Percentiles rank a stretch among this genome's conserved stretches.
Conservation (phyloP, 2,888 invertebrate species). For the Cryptocheilus praepositus region DNA sequence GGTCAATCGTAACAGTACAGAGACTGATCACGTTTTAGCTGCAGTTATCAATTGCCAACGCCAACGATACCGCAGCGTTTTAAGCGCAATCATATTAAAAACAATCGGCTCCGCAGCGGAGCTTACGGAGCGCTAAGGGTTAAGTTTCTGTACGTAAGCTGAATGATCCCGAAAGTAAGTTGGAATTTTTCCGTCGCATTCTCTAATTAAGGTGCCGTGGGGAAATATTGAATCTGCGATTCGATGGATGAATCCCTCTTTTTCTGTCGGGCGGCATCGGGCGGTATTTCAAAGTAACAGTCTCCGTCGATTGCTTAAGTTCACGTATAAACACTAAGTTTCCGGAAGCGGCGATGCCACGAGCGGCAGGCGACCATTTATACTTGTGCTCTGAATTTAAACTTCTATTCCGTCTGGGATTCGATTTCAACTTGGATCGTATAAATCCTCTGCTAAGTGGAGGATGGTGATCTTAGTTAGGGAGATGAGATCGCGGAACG, state of each 20-base stretch:
- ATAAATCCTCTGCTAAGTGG: slow-evolving; percentile 52
- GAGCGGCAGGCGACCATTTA: slow-evolving; percentile 36
- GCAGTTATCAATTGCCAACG: too few species aligned
- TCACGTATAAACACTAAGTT: slow-evolving; percentile 19
- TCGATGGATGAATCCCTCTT: not conserved
- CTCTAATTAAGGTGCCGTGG: not conserved
- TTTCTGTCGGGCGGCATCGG: too few species aligned
- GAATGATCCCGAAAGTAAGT: not conserved
- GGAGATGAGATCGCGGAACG: slow-evolving; percentile 39
- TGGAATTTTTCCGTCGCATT: not conserved
- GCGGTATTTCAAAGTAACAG: too few species aligned
- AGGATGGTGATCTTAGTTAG: slow-evolving; percentile 48
- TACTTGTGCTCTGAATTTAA: slow-evolving; percentile 45
- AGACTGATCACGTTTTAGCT: too few species aligned
- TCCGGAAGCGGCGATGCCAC: slow-evolving; percentile 3
- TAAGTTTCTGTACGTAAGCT: too few species aligned
- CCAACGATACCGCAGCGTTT: too few species aligned
- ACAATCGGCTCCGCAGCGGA: too few species aligned
- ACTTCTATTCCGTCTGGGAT: slow-evolving; percentile 47
- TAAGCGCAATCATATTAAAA: too few species aligned
- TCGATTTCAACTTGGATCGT: slow-evolving; percentile 56
- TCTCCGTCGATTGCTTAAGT: slow-evolving; percentile 11
- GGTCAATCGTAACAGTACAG: too few species aligned
- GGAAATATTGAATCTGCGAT: not conserved
- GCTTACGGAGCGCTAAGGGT: too few species aligned